phyloP scores from a whole-genome alignment of 2,113 vertebrate genomes.

The Vidua macroura region DNA sequence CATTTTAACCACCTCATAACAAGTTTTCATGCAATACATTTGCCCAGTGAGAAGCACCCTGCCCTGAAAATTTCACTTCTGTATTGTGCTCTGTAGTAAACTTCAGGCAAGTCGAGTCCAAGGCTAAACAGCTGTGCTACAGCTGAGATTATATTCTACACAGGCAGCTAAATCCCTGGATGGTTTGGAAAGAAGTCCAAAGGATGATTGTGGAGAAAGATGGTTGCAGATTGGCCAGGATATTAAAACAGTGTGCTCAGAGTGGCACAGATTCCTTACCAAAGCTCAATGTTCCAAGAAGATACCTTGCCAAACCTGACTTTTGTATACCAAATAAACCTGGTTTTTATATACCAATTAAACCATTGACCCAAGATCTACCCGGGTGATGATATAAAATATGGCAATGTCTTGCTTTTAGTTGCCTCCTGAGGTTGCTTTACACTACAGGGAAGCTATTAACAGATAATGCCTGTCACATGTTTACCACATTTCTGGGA shows the following conservation, averaged over 20 bases:
- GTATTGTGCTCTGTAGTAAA: background rate
- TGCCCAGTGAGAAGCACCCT: background rate
- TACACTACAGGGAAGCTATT: background rate
- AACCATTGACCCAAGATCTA: background rate
- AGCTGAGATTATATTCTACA: background rate
- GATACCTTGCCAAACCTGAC: background rate
- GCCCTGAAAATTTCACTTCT: background rate
- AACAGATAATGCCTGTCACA: background rate
- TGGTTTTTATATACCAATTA: background rate
- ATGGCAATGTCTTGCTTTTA: background rate
- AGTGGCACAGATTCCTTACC: background rate
- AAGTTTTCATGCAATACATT: background rate
- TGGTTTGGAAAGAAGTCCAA: background rate
- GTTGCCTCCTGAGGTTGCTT: background rate
- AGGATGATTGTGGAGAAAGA: background rate
- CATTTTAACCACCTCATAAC: background rate
- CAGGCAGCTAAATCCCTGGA: background rate
- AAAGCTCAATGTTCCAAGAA: background rate
- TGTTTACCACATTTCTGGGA: background rate
- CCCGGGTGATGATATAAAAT: background rate
- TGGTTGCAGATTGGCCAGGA: background rate
- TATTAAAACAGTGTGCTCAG: background rate
- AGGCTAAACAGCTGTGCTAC: background rate
- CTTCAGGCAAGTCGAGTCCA: background rate
- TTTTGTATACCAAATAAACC: background rate